Conservation (phyloP, 1,140 invertebrate species). For the Belonocnema kinseyi region DNA sequence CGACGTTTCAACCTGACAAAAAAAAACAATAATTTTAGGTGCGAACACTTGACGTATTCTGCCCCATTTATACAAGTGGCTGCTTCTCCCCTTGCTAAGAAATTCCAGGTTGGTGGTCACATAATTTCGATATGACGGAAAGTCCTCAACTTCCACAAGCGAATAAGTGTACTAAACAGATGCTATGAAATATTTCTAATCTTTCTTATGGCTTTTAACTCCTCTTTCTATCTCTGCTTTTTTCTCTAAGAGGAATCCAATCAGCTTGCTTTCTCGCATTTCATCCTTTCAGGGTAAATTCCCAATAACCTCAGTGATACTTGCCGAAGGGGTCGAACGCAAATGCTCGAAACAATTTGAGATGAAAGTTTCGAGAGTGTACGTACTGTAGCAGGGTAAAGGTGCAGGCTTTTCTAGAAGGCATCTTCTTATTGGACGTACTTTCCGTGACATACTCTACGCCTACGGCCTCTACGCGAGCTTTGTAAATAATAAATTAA, state of each 20-base stretch:
- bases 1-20: too few species aligned
- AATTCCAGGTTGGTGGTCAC: constrained; percentile 48
- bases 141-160: neutral
- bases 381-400: too few species aligned
- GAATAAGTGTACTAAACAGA: constrained; percentile 10
- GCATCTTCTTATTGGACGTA: constrained; percentile 31
- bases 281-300: constrained; percentile 56
- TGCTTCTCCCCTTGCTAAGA: constrained; percentile 10
- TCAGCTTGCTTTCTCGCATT: constrained; percentile 34
- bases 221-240: constrained; percentile 18
- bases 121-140: neutral
- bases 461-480: neutral
- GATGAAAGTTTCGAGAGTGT: constrained; percentile 37
- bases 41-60: too few species aligned
- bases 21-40: too few species aligned
- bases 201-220: constrained; percentile 38
- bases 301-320: constrained; percentile 58
- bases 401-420: constrained; percentile 6
- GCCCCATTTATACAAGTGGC: neutral
- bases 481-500: constrained; percentile 25
- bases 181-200: constrained; percentile 54
- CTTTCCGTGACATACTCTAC: neutral
- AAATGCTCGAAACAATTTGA: constrained; percentile 47
- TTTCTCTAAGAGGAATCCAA: constrained; percentile 6
- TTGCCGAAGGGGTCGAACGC: constrained; percentile 44